phyloP scores from a whole-genome alignment of 2,113 vertebrate genomes.

The Pseudopodoces humilis region DNA sequence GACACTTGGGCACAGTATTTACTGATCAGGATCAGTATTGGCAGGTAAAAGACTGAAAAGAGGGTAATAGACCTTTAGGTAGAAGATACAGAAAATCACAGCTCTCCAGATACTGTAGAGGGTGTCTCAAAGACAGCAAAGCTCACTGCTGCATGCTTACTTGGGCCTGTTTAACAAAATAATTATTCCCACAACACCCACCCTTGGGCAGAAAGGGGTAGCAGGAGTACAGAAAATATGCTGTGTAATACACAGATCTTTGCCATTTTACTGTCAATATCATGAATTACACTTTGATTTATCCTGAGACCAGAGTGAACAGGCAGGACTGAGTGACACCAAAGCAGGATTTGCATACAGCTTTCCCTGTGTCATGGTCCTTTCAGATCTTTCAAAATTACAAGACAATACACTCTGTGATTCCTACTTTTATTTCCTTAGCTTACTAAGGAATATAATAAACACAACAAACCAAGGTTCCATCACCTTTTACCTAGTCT shows the following conservation, averaged over 20 bases:
- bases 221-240: neutral
- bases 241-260: neutral
- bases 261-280: neutral
- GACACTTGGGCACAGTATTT: neutral
- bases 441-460: neutral
- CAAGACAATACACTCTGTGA: neutral
- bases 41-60: neutral
- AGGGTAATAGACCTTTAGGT: neutral
- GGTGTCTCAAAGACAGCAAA: neutral
- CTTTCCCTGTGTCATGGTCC: neutral
- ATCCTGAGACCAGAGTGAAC: neutral
- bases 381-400: neutral
- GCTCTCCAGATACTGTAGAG: neutral
- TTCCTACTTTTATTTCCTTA: neutral
- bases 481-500: neutral
- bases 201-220: neutral
- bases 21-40: neutral
- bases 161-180: neutral
- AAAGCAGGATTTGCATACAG: neutral
- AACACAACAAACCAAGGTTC: rapidly evolving
- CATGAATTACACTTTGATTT: neutral
- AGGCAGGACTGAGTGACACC: neutral
- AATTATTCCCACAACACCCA: neutral
- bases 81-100: neutral
- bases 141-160: neutral